Evolutionary conservation across 2,797 vertebrate genomes (phyloP).

Genomic region (Molossus molossus): DNA sequence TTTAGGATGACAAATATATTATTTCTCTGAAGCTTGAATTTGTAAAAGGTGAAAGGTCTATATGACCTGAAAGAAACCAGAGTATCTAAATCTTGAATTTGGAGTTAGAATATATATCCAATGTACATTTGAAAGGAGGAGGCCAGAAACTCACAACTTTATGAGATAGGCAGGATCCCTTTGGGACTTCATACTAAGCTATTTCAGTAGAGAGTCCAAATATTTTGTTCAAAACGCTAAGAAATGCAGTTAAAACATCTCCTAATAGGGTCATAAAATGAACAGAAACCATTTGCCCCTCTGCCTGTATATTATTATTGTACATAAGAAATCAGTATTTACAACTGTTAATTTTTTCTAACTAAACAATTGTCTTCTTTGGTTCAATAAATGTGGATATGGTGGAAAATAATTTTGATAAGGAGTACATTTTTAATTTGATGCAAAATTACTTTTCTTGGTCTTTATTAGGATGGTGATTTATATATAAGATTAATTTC

Average conservation of each 20-base stretch:
- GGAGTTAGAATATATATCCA: constrained; percentile 33
- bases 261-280: constrained; percentile 83
- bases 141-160: constrained; percentile 63
- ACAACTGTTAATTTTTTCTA: background rate
- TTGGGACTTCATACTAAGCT: constrained; percentile 80
- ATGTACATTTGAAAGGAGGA: constrained; percentile 54
- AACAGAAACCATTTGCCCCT: constrained; percentile 56
- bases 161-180: constrained; percentile 76
- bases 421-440: background rate
- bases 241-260: constrained; percentile 81
- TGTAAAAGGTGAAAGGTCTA: background rate
- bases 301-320: background rate
- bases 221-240: constrained; percentile 84
- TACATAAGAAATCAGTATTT: constrained; percentile 35
- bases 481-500: constrained; percentile 31
- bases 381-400: background rate
- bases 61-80: background rate
- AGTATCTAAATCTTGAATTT: constrained; percentile 20
- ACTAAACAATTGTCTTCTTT: constrained; percentile 12
- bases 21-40: background rate
- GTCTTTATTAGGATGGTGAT: background rate
- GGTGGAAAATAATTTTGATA: constrained; percentile 27
- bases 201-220: constrained; percentile 84
- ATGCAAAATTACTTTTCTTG: constrained; percentile 30
- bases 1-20: background rate